Evolutionary conservation across 2,797 vertebrate genomes (phyloP), one percentile per base, ranked within the genome.

Genomic region (Xiphorhynchus erythropygius): DNA sequence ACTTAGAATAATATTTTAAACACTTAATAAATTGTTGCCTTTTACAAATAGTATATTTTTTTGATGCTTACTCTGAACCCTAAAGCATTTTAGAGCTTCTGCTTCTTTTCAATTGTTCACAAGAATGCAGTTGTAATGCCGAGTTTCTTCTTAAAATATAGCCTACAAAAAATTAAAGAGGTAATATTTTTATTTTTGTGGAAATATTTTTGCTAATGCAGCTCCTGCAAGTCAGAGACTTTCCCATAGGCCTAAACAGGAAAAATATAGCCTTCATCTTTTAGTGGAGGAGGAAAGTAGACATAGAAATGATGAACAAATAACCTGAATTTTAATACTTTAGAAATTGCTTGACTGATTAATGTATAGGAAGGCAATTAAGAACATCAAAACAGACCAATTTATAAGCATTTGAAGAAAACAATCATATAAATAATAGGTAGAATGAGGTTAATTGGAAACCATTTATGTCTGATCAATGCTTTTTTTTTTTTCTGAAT

Each of bases 361-460:
- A 44, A 76, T 55, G 41, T 85, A 68, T 69, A 95, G 37, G 35
- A 86, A 82, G 11, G 16, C 50, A 87, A 89, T 96, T 94, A 92
- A 79, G 35, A 93, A 62, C 41, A 89, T 84, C 80, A 87, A 88
- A 95, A 68, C 32, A 71, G 49, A 49, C 7, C 13, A 30, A 30
- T 86, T 77, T 77, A 15, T 73, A 87, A 62, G 64, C 41, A 76
- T 92, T 85, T 87, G 60, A 79, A 78, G 73, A 94, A 93, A 96
- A 85, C 44, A 92, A 82, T 80, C 17, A 77, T 35, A 46, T 86
- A 79, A 92, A 56, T 62, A 89, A 37, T 53, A 44, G 21, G 35
- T 88, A 70, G 46, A 68, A 76, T 39, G 22, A 69, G 23, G 27
- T 89, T 91, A 84, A 90, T 86, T 76, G 73, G 73, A 91, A 86